Conservation (phyloP, 2,888 invertebrate genomes). For the Iselma pallidipennis region DNA sequence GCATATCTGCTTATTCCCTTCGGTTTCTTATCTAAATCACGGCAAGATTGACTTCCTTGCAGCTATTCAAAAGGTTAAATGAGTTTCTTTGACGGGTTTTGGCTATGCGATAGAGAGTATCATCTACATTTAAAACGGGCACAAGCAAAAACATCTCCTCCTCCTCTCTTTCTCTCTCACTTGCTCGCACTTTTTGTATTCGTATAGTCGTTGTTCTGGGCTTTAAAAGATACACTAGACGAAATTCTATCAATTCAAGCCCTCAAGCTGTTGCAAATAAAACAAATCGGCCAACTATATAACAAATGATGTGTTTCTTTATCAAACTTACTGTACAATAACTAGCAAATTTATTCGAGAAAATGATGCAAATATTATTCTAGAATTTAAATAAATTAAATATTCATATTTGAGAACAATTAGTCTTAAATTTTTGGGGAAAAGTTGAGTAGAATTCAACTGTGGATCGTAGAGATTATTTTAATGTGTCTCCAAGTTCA, state of each 20-base stretch:
- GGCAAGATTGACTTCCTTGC: conserved; percentile 45
- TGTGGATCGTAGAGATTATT: conserved; percentile 33
- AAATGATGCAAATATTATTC: conserved; percentile 26
- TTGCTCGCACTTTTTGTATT: not conserved
- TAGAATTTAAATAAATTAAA: conserved; percentile 34
- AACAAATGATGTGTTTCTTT: conserved; percentile 24
- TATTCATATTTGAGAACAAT: conserved; percentile 31
- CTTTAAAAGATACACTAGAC: too few species aligned
- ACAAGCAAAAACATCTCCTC: not conserved
- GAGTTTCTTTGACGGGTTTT: conserved; percentile 44
- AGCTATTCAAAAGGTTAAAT: conserved; percentile 46
- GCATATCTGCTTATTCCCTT: conserved; percentile 38
- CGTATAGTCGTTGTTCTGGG: too few species aligned
- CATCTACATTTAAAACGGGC: conserved; percentile 40
- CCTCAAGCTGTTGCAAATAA: conserved; percentile 11
- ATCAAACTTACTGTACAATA: conserved; percentile 19
- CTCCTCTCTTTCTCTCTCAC: not conserved
- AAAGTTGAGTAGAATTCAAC: conserved; percentile 32
- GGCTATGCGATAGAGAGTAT: conserved; percentile 36
- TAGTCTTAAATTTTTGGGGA: conserved; percentile 27
- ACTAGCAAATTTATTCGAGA: conserved; percentile 5
- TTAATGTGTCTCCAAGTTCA: conserved; percentile 25
- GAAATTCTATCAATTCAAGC: too few species aligned
- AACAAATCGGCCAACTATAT: conserved; percentile 22
- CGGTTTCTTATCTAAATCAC: conserved; percentile 47